A percentile compares a stretch with the other conserved stretches of the same genome.
Evolutionary conservation across 2,888 invertebrate genomes (phyloP).

Genomic region (Ecliptopera silaceata): DNA sequence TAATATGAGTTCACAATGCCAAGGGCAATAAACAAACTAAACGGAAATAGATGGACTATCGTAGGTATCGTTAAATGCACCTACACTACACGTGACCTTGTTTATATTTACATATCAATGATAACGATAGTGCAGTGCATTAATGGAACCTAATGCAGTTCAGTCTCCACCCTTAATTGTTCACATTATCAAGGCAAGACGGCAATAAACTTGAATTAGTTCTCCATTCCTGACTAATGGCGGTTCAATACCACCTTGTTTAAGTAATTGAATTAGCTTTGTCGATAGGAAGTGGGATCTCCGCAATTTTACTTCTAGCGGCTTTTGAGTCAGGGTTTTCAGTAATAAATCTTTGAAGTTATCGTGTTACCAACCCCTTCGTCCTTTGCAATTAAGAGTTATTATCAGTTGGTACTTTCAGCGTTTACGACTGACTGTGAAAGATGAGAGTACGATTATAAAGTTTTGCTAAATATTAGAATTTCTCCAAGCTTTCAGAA

Average conservation of each 20-base stretch:
- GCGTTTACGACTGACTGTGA: slow-evolving; percentile 34
- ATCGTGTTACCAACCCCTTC: slow-evolving; percentile 19
- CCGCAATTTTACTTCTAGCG: slow-evolving; percentile 21
- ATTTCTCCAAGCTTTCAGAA: background rate
- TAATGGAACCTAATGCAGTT: slow-evolving; percentile 50
- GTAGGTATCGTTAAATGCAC: background rate
- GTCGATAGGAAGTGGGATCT: slow-evolving; percentile 41
- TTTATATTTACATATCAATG: slow-evolving; percentile 1
- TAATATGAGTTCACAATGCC: background rate
- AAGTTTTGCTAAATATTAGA: background rate
- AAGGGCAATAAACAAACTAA: slow-evolving; percentile 13
- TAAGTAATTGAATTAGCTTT: slow-evolving; percentile 41
- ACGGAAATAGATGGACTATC: slow-evolving; percentile 14
- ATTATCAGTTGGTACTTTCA: slow-evolving; percentile 38
- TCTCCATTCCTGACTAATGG: slow-evolving; percentile 34
- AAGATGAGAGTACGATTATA: slow-evolving; percentile 22
- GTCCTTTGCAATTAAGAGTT: slow-evolving; percentile 32
- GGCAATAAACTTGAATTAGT: slow-evolving; percentile 37
- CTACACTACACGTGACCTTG: slow-evolving; percentile 2
- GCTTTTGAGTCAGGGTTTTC: slow-evolving; percentile 11
- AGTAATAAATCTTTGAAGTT: slow-evolving; percentile 40
- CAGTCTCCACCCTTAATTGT: slow-evolving; percentile 46
- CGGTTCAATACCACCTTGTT: slow-evolving; percentile 24
- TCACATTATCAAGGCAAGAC: slow-evolving; percentile 49
- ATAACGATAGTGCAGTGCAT: slow-evolving; percentile 13